Evolutionary conservation across 1,140 invertebrate species (phyloP).

Genomic region (Harpegnathos saltator): DNA sequence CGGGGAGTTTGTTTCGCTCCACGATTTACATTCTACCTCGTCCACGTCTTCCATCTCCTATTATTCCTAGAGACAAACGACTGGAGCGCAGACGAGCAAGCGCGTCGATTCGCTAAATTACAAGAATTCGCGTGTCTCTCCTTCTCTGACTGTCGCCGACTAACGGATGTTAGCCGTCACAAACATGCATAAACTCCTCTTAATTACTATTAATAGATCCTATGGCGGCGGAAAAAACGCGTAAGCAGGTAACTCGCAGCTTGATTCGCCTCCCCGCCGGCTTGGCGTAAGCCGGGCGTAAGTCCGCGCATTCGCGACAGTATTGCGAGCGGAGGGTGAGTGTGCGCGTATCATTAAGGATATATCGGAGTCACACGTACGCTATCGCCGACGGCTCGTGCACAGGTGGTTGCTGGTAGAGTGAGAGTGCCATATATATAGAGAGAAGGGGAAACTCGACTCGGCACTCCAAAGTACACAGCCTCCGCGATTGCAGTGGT

Average conservation of each 20-base stretch:
- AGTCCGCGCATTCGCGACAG: background rate
- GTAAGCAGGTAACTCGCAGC: background rate
- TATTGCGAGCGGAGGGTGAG: slow-evolving; percentile 30
- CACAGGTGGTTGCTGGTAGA: slow-evolving; percentile 73
- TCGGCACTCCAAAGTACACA: slow-evolving; percentile 82
- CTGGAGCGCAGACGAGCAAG: no score
- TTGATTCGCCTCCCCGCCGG: background rate
- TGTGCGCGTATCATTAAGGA: slow-evolving; percentile 50
- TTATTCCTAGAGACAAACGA: no score
- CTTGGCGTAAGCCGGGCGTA: background rate
- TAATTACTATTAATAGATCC: background rate
- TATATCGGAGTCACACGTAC: slow-evolving; percentile 44
- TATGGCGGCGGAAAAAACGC: background rate
- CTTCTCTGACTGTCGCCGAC: no score
- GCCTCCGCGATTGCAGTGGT: slow-evolving; percentile 82
- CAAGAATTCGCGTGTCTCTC: no score
- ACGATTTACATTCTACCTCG: no score
- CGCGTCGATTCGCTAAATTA: no score
- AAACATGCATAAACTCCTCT: background rate
- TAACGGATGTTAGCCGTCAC: no score
- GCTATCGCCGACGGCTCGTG: slow-evolving; percentile 58
- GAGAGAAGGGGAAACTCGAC: slow-evolving; percentile 80
- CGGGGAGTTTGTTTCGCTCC: no score
- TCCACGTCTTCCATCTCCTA: no score
- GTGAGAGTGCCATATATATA: slow-evolving; percentile 81